Conservation (phyloP, 2,113 vertebrate species). For the Pleuronectes platessa region DNA sequence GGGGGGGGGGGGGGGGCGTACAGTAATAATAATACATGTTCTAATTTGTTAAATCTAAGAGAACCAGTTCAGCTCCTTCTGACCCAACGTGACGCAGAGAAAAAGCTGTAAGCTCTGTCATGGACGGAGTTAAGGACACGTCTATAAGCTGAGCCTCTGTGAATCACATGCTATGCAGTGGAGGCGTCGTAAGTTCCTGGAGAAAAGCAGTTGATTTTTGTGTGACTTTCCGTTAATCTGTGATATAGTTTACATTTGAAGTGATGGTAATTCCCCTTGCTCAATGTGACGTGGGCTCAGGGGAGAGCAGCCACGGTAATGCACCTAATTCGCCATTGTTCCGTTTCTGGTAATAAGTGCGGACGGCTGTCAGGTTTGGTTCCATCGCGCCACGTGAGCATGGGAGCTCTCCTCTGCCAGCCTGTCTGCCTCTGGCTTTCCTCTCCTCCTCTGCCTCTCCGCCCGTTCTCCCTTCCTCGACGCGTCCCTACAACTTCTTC, state of each 20-base stretch:
- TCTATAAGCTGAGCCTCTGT: constrained; percentile 39
- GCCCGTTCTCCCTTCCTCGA: constrained; percentile 37
- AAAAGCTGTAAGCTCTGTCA: background rate
- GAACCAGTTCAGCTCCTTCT: background rate
- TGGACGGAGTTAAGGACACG: constrained; percentile 4
- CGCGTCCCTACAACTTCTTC: constrained; percentile 45
- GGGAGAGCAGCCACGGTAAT: constrained; percentile 68
- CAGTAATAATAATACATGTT: constrained; percentile 20
- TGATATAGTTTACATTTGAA: constrained; percentile 60
- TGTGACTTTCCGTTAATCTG: constrained; percentile 61
- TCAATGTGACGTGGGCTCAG: constrained; percentile 56
- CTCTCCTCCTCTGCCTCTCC: constrained; percentile 46
- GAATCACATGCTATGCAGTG: constrained; percentile 2
- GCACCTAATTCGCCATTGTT: constrained; percentile 79
- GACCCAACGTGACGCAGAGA: background rate
- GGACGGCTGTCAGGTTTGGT: constrained; percentile 80
- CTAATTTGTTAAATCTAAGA: background rate
- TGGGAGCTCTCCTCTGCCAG: constrained; percentile 62
- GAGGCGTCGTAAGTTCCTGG: constrained; percentile 18
- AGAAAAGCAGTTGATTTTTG: constrained; percentile 57
- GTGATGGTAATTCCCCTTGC: constrained; percentile 67
- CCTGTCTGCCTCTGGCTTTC: constrained; percentile 61
- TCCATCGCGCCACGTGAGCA: constrained; percentile 71
- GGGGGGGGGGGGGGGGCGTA: background rate
- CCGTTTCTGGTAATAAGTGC: constrained; percentile 78